Evolutionary conservation across 2,113 vertebrate genomes (phyloP).

Genomic region (Rhabdomys dilectus): DNA sequence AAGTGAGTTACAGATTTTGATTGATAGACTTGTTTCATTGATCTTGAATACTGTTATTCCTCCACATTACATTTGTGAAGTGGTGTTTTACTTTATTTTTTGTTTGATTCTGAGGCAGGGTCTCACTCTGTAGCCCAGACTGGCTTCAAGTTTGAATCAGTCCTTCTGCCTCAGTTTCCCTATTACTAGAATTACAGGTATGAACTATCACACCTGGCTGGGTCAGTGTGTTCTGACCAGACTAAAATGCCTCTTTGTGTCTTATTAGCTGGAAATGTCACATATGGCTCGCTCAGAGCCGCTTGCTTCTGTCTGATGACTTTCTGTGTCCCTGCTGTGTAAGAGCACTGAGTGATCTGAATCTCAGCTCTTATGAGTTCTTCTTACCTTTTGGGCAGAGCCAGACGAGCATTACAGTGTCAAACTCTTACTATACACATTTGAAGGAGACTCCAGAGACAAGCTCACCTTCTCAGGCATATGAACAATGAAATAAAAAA

Average conservation of each 20-base stretch:
- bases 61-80: not conserved
- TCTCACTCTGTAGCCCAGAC: not conserved
- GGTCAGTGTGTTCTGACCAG: not conserved
- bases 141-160: not conserved
- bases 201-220: not conserved
- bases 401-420: not conserved
- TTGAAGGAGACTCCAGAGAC: not conserved
- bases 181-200: not conserved
- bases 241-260: not conserved
- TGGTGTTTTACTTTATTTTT: not conserved
- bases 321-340: not conserved
- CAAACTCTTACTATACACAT: not conserved
- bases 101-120: not conserved
- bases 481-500: not conserved
- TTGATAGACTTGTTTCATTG: not conserved
- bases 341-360: not conserved
- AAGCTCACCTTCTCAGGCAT: not conserved
- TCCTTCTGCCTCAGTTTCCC: not conserved
- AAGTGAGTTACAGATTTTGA: not conserved
- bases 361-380: not conserved
- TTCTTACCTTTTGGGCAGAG: not conserved
- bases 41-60: not conserved
- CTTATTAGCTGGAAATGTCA: slow-evolving; percentile 18
- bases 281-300: not conserved
- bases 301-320: not conserved